Conservation (phyloP, 2,888 invertebrate species). For the Malachius bipustulatus region DNA sequence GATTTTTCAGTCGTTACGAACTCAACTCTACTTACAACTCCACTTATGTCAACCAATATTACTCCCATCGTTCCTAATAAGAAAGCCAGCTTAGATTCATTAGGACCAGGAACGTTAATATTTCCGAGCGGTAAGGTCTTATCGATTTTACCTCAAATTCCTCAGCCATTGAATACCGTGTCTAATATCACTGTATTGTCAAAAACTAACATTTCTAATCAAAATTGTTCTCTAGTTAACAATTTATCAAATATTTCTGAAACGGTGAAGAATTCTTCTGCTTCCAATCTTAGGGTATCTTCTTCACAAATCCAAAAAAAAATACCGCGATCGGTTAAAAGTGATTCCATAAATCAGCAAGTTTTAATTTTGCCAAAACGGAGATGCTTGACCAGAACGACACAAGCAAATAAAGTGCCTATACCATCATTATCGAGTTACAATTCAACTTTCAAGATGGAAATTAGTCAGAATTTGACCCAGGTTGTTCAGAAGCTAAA, state of each 20-base stretch:
- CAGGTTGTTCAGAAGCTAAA: not conserved
- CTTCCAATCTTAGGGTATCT: no score
- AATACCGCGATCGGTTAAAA: constrained; percentile 3
- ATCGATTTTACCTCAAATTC: constrained; percentile 28
- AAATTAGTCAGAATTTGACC: not conserved
- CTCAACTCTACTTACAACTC: constrained; percentile 26
- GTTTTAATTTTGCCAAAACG: constrained; percentile 13
- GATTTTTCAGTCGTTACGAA: constrained; percentile 27
- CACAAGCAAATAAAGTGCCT: constrained; percentile 36
- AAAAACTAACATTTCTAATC: constrained; percentile 13
- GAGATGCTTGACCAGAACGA: constrained; percentile 31
- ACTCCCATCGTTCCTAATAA: constrained; percentile 20
- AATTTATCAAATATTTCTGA: no score
- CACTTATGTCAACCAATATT: constrained; percentile 27
- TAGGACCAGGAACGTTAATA: constrained; percentile 34
- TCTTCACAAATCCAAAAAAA: no score
- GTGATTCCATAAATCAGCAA: constrained; percentile 2
- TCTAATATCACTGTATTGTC: constrained; percentile 21
- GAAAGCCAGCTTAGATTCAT: constrained; percentile 20
- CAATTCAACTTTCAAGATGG: constrained; percentile 12
- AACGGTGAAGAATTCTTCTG: no score
- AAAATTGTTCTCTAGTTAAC: no score
- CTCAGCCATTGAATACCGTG: constrained; percentile 20
- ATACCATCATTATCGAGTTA: constrained; percentile 35
- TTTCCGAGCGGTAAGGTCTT: constrained; percentile 33